Evolutionary conservation across 2,797 vertebrate genomes (phyloP), one percentile per base, ranked within the genome.

Genomic region (Falco rusticolus): DNA sequence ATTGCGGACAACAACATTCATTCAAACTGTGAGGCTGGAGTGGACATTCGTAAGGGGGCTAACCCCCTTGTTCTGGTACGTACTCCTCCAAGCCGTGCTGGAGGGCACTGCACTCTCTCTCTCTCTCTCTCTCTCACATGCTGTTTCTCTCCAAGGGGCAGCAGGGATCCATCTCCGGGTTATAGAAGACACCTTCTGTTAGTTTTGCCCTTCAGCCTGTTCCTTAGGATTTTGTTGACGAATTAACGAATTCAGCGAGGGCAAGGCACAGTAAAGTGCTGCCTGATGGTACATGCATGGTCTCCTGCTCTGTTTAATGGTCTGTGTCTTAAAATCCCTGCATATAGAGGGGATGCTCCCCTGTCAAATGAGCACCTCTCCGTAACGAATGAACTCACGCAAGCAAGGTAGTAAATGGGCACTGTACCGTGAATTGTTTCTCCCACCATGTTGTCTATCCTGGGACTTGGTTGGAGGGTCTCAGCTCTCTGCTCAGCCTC

Each of bases 1-100:
- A 98, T 99, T 5, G 99, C 98, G 0, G 99, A 99, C 92, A 99
- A 99, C 97, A 98, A 98, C 93, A 99, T 99, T 93, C 98, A 99
- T 96, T 99, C 98, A 0, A 99, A 99, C 3, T 98, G 98, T 0
- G 98, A 99, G 97, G 99, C 99, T 0, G 98, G 99, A 7, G 97
- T 99, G 77, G 99, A 99, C 97, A 99, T 99, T 91, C 96, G 98
- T 80, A 99, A 99, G 89, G 99, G 98, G 87, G 99, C 99, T 59
- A 98, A 98, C 91, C 98, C 98, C 28, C 98, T 98, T 80, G 98
- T 99, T 86, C 96, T 99, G 98, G 99, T 99, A 98, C 0, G 34
- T 79, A 22, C 13, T 8, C 21, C 34, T 64, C 47, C 18, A 43
- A 16, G 5, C 8, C 1, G 1, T 51, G n/a, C 9, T 34, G 34